Base-by-base conservation (phyloP, 2,113 vertebrate genomes). In the Elephantulus edwardii region DNA sequence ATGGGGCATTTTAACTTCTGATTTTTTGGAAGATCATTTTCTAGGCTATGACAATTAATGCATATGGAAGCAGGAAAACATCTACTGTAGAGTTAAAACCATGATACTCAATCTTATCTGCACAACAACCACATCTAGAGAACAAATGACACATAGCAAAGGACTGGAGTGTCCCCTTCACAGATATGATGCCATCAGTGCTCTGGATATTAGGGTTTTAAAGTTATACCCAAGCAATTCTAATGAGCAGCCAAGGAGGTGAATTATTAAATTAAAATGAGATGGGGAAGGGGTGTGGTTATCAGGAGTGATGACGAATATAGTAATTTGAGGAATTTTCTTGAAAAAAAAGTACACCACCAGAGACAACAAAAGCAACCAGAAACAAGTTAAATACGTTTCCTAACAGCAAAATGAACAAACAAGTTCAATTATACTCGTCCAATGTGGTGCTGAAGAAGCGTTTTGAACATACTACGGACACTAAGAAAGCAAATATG, bases 11-110 rank as follows among this genome's bases (percentile, higher is more conserved):
- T 90, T 44, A 75, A 7, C 56, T 85, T 76, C 66, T 76, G 56
- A 76, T 56, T 80, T 93, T 80, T 93, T 83, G 82, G 68, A 84
- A 58, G 81, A 52, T 22, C 46, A 30, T 28, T 66, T 82, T 70
- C 50, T 82, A 44, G 42, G 46, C 89, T 92, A 85, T 79, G 46
- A 58, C 44, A 72, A 42, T 24, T 50, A 56, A 48, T 86, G 62
- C 10, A 44, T 12, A 6, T 88, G 17, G 14, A 88, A 56, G 33
- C 42, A 40, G 83, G 66, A 76, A 46, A 85, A n/a, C 8, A 68
- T 1, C 72, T 70, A 83, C 89, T 84, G 64, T 79, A n/a, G 42
- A 90, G 83, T 26, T 48, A 79, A 91, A 10, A 28, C 46, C 33
- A 14, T 10, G 6, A 66, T 56, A 85, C 28, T 22, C 82, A 92